Percentiles rank a stretch among this genome's conserved stretches.
Conservation (phyloP, 2,113 vertebrate genomes). For the Hydrolagus affinis region DNA sequence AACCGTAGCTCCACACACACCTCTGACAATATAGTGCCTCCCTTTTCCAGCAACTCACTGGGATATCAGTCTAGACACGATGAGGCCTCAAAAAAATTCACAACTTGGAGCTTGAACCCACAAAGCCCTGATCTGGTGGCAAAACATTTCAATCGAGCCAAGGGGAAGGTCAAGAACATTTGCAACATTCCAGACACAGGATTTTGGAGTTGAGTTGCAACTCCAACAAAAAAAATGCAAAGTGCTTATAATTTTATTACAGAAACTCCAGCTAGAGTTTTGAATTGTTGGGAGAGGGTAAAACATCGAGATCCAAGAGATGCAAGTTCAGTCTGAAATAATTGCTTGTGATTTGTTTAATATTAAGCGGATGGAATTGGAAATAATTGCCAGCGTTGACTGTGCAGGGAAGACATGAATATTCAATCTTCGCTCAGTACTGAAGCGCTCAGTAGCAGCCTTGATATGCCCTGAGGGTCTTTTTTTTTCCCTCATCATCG, state of each 20-base stretch:
- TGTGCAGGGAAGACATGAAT: not conserved
- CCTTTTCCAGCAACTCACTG: not conserved
- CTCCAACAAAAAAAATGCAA: not conserved
- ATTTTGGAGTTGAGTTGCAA: not conserved
- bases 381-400: slow-evolving; percentile 12
- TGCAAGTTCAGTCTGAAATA: slow-evolving; percentile 4
- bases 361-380: slow-evolving; percentile 4
- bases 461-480: not conserved
- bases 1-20: not conserved
- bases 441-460: not conserved
- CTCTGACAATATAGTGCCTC: not conserved
- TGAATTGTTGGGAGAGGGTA: not conserved
- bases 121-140: not conserved
- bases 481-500: not conserved
- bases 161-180: not conserved
- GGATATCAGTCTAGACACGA: not conserved
- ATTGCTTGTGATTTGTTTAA: slow-evolving; percentile 22
- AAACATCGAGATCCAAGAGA: not conserved
- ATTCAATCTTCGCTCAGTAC: not conserved
- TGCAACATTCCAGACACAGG: not conserved
- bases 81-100: not conserved
- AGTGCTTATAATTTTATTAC: not conserved
- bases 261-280: not conserved
- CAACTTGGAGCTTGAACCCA: not conserved
- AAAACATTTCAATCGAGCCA: not conserved